Evolutionary conservation across 2,113 vertebrate genomes (phyloP), one percentile per base, ranked within the genome.

Genomic region (Clarias magur): DNA sequence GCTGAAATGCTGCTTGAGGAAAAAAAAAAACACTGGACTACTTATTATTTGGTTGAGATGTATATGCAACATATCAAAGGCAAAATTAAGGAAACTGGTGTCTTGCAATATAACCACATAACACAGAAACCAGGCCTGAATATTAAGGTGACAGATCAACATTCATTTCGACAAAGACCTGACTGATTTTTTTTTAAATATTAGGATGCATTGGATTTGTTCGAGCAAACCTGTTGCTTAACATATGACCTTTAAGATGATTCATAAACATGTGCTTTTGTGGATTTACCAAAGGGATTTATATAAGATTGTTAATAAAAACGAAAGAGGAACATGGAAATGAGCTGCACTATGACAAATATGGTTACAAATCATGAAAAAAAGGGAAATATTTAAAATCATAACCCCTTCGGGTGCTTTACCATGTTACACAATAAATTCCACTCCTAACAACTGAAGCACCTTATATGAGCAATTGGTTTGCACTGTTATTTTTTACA

Each of bases 61-160:
- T 48, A 48, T 38, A 30, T 42, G 85, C 19, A 48, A 62, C 78
- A 57, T 57, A 65, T 76, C 56, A 53, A 72, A 53, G 38, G 53
- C 63, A 67, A 57, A 75, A 59, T 57, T 21, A 17, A 19, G 54
- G 82, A 60, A 56, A 76, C 8, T 62, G 42, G 78, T 73, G 17
- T 30, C 81, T 27, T 34, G 67, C 82, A 84, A 82, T 87, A 87
- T 84, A 48, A 81, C 56, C 83, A 67, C 48, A 82, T 67, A 25
- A 81, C n/a, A 30, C 83, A 72, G 27, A 79, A 21, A 60, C 62
- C 73, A 25, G 42, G 73, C 42, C 27, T 85, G 19, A 81, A 57
- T 30, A 75, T 48, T 57, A 27, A 65, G 23, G 27, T 72, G 70
- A 76, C 7, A 67, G 27, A 67, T 25, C 21, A 56, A 63, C 75